A percentile compares a stretch with the other conserved stretches of the same genome.
These are phyloP conservation scores for Heliothis virescens DNA, from an alignment of 1,140 invertebrate genomes.

Conservation along the genomic window DNA sequence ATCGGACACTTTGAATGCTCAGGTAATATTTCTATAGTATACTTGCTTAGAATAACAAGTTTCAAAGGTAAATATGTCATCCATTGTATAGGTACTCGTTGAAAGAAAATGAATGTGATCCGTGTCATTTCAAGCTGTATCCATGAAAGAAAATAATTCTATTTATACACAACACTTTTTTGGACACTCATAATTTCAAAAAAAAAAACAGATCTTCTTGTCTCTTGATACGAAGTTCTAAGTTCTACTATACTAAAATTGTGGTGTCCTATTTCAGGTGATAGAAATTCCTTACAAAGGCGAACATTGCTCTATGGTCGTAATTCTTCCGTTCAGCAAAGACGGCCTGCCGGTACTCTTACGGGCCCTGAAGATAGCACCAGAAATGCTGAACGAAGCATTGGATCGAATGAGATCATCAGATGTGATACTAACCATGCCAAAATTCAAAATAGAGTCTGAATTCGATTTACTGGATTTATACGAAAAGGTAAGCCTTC, in stretches of 20 bases:
- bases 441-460: slow-evolving; percentile 70
- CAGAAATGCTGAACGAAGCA: slow-evolving; percentile 61
- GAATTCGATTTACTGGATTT: slow-evolving; percentile 59
- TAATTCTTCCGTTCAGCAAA: slow-evolving; percentile 63
- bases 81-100: too few relatives aligned
- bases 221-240: neutral
- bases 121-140: too few relatives aligned
- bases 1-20: slow-evolving; percentile 53
- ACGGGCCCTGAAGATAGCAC: slow-evolving; percentile 61
- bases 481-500: slow-evolving; percentile 63
- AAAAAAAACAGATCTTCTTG: too few relatives aligned
- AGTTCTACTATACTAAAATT: too few relatives aligned
- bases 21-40: slow-evolving; percentile 49
- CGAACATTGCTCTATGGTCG: slow-evolving; percentile 60
- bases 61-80: too few relatives aligned
- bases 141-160: too few relatives aligned
- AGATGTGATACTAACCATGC: slow-evolving; percentile 59
- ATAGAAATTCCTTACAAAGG: slow-evolving; percentile 68
- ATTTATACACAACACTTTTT: too few relatives aligned
- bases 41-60: too few relatives aligned
- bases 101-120: too few relatives aligned
- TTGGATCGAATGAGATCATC: slow-evolving; percentile 50
- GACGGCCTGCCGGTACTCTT: slow-evolving; percentile 63
- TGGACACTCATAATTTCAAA: too few relatives aligned
- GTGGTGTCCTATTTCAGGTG: slow-evolving; percentile 58